Evolutionary conservation across 2,888 invertebrate species (phyloP).

Genomic region (Dryadula phaetusa): DNA sequence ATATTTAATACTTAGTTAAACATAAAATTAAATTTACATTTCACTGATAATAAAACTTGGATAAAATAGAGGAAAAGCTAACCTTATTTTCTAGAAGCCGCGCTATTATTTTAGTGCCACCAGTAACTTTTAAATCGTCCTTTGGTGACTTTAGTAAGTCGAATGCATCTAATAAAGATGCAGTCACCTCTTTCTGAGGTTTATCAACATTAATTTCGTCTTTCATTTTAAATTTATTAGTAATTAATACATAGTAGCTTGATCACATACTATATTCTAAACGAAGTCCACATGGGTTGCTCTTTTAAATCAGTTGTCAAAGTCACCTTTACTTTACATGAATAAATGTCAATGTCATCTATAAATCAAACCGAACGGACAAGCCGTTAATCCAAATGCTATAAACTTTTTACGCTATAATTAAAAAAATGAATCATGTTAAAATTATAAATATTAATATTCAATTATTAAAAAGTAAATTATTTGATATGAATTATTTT

Average conservation of each 20-base stretch:
- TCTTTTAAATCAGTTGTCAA: neutral
- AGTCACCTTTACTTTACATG: neutral
- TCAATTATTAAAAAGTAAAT: too few relatives aligned
- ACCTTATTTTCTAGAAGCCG: constrained; percentile 72
- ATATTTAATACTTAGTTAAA: constrained; percentile 25
- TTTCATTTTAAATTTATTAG: constrained; percentile 58
- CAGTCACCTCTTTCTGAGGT: constrained; percentile 58
- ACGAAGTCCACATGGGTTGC: constrained; percentile 3
- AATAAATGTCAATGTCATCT: neutral
- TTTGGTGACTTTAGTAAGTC: constrained; percentile 68
- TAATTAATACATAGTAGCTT: constrained; percentile 1
- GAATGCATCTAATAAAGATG: constrained; percentile 75
- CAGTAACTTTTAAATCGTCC: constrained; percentile 69
- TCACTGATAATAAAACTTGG: neutral
- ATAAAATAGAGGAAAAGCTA: constrained; percentile 50
- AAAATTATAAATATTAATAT: too few relatives aligned
- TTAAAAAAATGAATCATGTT: too few relatives aligned
- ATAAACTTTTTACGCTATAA: too few relatives aligned
- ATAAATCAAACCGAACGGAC: too few relatives aligned
- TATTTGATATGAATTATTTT: too few relatives aligned
- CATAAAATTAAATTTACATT: neutral
- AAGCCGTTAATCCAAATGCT: too few relatives aligned
- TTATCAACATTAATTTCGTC: constrained; percentile 56
- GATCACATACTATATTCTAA: constrained; percentile 23
- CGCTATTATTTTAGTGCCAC: constrained; percentile 73